These are phyloP conservation scores for Carassius carassius DNA, from an alignment of 2,113 vertebrate genomes.

Conservation along the genomic window DNA sequence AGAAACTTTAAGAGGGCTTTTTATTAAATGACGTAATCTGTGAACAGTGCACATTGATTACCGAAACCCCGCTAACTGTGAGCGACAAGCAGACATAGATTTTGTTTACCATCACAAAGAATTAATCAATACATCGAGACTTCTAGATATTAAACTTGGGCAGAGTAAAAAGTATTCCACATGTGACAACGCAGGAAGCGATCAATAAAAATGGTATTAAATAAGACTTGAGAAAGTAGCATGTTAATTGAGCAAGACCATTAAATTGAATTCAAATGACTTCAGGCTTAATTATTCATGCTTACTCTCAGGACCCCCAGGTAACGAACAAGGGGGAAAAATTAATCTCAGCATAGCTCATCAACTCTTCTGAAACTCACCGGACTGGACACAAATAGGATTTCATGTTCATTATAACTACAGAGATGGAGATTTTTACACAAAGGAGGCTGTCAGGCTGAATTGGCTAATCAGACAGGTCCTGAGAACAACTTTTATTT, in stretches of 20 bases:
- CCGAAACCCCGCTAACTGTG: slow-evolving; percentile 51
- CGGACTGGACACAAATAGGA: slow-evolving; percentile 2
- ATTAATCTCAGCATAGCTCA: slow-evolving; percentile 45
- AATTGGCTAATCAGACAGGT: neutral
- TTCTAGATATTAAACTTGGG: slow-evolving; percentile 66
- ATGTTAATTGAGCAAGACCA: slow-evolving; percentile 69
- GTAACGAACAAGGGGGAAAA: slow-evolving; percentile 46
- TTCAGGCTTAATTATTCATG: slow-evolving; percentile 62
- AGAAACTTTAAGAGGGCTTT: slow-evolving; percentile 68
- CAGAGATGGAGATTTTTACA: slow-evolving; percentile 1
- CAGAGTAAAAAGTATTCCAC: slow-evolving; percentile 69
- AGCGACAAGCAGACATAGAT: slow-evolving; percentile 58
- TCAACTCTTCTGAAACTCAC: neutral
- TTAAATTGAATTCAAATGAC: slow-evolving; percentile 68
- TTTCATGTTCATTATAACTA: slow-evolving; percentile 23
- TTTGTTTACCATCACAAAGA: slow-evolving; percentile 60
- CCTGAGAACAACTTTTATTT: neutral
- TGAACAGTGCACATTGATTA: slow-evolving; percentile 70
- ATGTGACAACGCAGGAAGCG: slow-evolving; percentile 67
- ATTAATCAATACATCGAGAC: slow-evolving; percentile 75
- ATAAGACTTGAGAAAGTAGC: slow-evolving; percentile 66
- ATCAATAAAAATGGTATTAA: slow-evolving; percentile 73
- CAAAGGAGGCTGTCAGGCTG: slow-evolving; percentile 11
- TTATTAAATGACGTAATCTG: slow-evolving; percentile 55
- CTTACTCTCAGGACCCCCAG: slow-evolving; percentile 56